Evolutionary conservation across 2,797 vertebrate species (phyloP).

Genomic region (Cephalopachus bancanus): DNA sequence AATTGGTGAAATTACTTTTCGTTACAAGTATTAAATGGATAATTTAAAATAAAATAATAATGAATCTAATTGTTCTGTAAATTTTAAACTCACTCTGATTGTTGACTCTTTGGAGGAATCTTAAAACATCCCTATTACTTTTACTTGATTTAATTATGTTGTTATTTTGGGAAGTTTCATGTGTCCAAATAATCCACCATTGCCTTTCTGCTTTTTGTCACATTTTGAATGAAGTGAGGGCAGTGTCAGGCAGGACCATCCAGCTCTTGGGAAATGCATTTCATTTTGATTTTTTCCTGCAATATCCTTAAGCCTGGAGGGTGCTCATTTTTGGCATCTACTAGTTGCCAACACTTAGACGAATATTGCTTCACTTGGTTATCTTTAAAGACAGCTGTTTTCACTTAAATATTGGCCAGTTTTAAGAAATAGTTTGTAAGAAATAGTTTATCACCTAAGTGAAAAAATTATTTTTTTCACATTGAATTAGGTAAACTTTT

Average conservation of each 20-base stretch:
- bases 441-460: background rate
- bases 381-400: conserved; percentile 29
- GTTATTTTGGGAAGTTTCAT: background rate
- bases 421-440: conserved; percentile 6
- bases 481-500: background rate
- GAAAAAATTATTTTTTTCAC: conserved; percentile 20
- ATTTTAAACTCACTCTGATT: conserved; percentile 16
- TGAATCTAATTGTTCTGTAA: background rate
- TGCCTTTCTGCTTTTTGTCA: background rate
- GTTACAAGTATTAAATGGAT: background rate
- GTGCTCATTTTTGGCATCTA: background rate
- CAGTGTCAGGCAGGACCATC: background rate
- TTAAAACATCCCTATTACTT: conserved; percentile 6
- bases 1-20: conserved; percentile 12
- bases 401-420: background rate
- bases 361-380: background rate
- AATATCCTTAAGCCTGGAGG: background rate
- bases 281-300: background rate
- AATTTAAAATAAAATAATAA: conserved; percentile 36
- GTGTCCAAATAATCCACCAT: background rate
- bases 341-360: background rate
- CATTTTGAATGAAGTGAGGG: background rate
- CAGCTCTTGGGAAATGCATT: background rate
- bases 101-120: background rate
- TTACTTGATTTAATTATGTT: background rate